Base-by-base conservation (phyloP, 2,888 invertebrate species). In the Coleophora flavipennella region DNA sequence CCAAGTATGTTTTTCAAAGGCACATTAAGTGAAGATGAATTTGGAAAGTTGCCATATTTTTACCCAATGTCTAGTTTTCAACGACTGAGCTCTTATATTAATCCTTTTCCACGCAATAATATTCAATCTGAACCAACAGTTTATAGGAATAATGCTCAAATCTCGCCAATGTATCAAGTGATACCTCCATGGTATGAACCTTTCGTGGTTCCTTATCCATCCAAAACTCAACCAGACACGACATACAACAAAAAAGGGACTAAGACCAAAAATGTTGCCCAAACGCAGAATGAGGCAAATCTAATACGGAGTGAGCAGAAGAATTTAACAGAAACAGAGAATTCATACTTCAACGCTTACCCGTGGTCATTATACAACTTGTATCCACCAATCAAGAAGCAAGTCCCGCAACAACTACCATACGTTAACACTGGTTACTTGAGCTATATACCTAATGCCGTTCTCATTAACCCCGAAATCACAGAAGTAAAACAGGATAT, bases 51-150 rank as follows among this genome's bases (percentile, higher is more conserved):
- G 4, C 72, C 75, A 0, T 77, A 74, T 53, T 68, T 70, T 41
- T 72, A 73, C 37, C 67, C 72, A 1, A 46, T 70, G 11, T 63
- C 75, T 2, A 48, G 46, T 27, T 70, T 73, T 31, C 72, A 78
- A 48, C 62, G 67, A 38, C 36, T 50, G 13, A 48, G 65, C 2
- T 70, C 77, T 0, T 78, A 79, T 38, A 37, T 53, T 1, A 60
- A 68, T 46, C 50, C 44, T 8, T 53, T 26, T 25, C 40, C 11
- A 31, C 38, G 3, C 32, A 28, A 28, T 9, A 34, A 28, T 41
- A 45, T 13, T 35, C 39, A 39, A 34, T 13, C 29, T 39, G 13
- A 28, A 27, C 43, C 46, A 3, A 44, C 52, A n/a, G 20, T 20
- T 20, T 20, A 20, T 20, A 20, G 20, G n/a, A n/a, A n/a, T 20